Base-by-base conservation (phyloP, 2,113 vertebrate species). In the Speoplatyrhinus poulsoni region DNA sequence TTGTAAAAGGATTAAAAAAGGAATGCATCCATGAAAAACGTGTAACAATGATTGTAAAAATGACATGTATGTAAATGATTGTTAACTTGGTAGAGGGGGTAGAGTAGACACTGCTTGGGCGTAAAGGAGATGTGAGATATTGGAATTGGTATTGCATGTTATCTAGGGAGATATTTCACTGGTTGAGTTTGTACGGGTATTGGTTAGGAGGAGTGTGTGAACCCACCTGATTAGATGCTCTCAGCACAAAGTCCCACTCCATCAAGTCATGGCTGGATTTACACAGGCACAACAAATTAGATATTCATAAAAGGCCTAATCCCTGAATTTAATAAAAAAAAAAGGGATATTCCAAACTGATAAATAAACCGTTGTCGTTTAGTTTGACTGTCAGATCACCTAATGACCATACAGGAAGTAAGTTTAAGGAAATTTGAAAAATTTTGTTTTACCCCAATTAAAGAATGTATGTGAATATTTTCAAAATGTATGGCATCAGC, bases 141-240 rank as follows among this genome's bases (percentile, higher is more conserved):
- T 57, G 65, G 67, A 60, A 82, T 89, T 76, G 73, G 73, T 83
- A 84, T 68, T 88, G 88, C 88, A 91, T 90, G 90, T 87, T 79
- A 79, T 77, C 61, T 81, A 72, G 61, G 74, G 70, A 60, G 64
- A 26, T 65, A 75, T 73, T 73, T 77, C 56, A 70, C 66, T 82
- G 60, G 63, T 75, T 60, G 69, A 76, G 55, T 69, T 76, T 67
- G 12, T 8, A 56, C 55, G 65, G 65, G 64, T 76, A 64, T 76
- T 3, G 13, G 56, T 69, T 16, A 61, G 57, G 36, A 61, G 60
- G 36, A 81, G 47, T 16, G 16, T 12, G 69, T 76, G 68, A 78
- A 70, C 19, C 76, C 47, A 72, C 26, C 26, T 50, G 62, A 69
- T 60, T 53, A 72, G 62, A 77, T 63, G 69, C 69, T 76, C 57